Conservation (phyloP, 2,113 vertebrate genomes). For the Archilochus colubris region DNA sequence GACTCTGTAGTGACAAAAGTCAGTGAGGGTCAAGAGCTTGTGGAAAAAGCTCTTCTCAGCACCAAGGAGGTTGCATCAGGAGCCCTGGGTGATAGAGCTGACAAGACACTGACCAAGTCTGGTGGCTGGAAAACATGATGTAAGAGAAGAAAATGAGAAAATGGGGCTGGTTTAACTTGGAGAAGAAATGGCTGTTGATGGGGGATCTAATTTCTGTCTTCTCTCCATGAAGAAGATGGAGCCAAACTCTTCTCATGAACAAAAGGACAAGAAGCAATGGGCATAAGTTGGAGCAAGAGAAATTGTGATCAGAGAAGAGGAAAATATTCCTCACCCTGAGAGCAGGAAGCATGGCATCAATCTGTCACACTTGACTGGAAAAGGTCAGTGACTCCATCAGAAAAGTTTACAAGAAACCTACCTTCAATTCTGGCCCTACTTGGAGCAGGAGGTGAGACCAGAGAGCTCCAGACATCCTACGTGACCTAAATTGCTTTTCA, state of each 20-base stretch:
- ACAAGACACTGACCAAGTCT: neutral
- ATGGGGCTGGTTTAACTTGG: fast-evolving
- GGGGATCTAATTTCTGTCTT: neutral
- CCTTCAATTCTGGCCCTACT: neutral
- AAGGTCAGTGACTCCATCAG: neutral
- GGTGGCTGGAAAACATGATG: neutral
- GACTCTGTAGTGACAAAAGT: neutral
- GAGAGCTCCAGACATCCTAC: neutral
- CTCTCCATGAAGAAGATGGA: neutral
- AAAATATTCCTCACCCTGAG: neutral
- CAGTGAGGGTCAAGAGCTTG: neutral
- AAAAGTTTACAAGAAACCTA: neutral
- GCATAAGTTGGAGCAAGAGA: neutral
- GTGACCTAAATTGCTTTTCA: neutral
- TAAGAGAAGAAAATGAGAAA: neutral
- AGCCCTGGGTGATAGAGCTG: neutral
- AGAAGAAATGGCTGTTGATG: neutral
- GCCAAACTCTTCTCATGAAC: neutral
- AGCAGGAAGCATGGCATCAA: neutral
- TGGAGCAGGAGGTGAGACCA: neutral
- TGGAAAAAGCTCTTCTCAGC: neutral
- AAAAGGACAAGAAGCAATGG: neutral
- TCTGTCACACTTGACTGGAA: neutral
- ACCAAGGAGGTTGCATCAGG: neutral
- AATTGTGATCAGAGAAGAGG: neutral